Conservation (phyloP, 2,888 invertebrate genomes). For the Ornithoptera priamus region DNA sequence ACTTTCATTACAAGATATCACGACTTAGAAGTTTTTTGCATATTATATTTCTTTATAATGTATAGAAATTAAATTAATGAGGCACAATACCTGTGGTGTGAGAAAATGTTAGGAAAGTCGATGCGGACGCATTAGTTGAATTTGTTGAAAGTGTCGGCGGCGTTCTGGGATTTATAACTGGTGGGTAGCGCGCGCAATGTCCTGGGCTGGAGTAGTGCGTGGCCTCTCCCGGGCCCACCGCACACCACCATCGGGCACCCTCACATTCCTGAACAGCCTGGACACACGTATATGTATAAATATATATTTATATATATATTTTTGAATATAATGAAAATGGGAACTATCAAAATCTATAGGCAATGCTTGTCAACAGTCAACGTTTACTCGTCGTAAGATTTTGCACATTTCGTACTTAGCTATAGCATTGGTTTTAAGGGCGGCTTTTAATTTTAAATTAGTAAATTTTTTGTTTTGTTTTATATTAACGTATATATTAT, state of each 20-base stretch:
- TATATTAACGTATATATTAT: too few relatives aligned
- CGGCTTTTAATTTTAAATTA: too few relatives aligned
- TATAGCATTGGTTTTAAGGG: too few relatives aligned
- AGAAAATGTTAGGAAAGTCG: constrained; percentile 52
- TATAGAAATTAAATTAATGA: neutral
- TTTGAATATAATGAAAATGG: too few relatives aligned
- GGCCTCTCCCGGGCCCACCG: constrained; percentile 74
- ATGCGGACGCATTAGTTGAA: constrained; percentile 7
- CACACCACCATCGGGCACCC: constrained; percentile 83
- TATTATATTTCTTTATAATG: neutral
- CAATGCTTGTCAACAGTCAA: too few relatives aligned
- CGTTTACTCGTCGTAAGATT: too few relatives aligned
- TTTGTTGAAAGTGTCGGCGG: neutral
- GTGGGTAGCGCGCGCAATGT: constrained; percentile 82
- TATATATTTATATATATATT: too few relatives aligned
- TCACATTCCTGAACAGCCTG: constrained; percentile 73
- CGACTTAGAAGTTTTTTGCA: too few relatives aligned
- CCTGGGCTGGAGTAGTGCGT: constrained; percentile 87
- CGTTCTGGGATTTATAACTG: constrained; percentile 35
- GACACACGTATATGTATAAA: neutral
- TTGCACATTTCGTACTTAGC: too few relatives aligned
- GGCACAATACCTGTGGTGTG: constrained; percentile 1
- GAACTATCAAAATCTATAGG: too few relatives aligned
- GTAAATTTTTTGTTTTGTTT: too few relatives aligned
- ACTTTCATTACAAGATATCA: too few relatives aligned